Base-by-base conservation (phyloP, 53 echinoderm and acorn worm genomes). In the Astropecten irregularis region DNA sequence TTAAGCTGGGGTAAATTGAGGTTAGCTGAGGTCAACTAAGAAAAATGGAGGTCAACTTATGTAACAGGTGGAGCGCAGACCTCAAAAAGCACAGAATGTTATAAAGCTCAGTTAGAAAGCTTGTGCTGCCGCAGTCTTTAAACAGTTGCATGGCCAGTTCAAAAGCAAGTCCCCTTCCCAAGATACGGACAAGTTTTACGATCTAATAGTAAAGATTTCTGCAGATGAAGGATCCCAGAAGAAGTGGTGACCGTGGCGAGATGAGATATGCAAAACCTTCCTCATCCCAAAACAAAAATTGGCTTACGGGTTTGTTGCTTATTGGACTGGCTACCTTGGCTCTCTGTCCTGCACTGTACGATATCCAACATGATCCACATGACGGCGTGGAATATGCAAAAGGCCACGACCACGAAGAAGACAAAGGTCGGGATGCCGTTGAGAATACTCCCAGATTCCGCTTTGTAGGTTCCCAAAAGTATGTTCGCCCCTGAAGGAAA, bases 401-500 rank as follows among this genome's bases (percentile, higher is more conserved):
- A 95, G 4, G 34, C 91, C 11, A 89, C 46, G 22, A 91, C 49
- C 22, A 91, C 67, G 55, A 64, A 91, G 71, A 91, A 83, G 5
- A 60, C 40, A 35, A 73, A 90, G n/a, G 10, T 16, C 2, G 81
- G 36, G 7, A 94, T 65, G 29, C 46, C 70, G 7, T 72, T 50
- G 13, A 93, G 52, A 20, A 93, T 83, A 1, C n/a, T n/a, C n/a
- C n/a, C n/a, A n/a, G 33, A 15, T n/a, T n/a, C n/a, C 0, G 61
- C 58, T 30, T 86, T 36, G 54, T 79, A 66, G 32, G 84, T 50
- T 6, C 91, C 95, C 11, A 95, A 65, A 11, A 82, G 89, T 30
- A 95, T 69, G 9, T 91, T 91, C 36, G 53, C 77, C n/a, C 89
- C 95, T 95, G 76, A 23, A 47, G n/a, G n/a, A n/a, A n/a, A n/a